phyloP scores from a whole-genome alignment of 2,888 invertebrate species.

The Dascillus cervinus region DNA sequence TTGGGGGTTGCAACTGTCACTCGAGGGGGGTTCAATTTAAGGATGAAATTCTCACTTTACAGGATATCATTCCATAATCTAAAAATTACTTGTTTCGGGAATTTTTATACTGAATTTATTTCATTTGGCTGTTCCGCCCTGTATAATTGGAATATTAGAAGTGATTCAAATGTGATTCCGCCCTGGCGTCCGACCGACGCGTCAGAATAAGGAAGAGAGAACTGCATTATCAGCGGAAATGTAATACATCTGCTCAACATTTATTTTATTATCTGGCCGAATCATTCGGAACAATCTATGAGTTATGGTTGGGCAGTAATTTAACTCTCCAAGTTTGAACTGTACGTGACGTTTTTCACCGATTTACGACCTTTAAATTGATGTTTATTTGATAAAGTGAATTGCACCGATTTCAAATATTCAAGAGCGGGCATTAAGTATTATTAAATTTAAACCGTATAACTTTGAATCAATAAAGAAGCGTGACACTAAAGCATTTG shows the following conservation, averaged over 20 bases:
- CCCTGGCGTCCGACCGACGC: conserved; percentile 12
- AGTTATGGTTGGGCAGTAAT: conserved; percentile 11
- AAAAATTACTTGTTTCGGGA: no score
- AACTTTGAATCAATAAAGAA: conserved; percentile 8
- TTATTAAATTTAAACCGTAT: conserved; percentile 5
- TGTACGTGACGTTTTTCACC: no score
- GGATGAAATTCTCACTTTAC: no score
- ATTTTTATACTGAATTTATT: no score
- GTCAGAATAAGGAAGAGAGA: conserved; percentile 8
- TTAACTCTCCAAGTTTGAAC: conserved; percentile 8
- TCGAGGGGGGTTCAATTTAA: no score
- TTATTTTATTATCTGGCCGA: conserved; percentile 17
- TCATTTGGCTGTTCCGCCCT: no score
- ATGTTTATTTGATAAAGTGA: no score
- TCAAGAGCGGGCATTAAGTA: conserved; percentile 4
- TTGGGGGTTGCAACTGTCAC: no score
- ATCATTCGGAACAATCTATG: conserved; percentile 17
- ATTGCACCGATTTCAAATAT: no score
- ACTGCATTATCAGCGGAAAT: conserved; percentile 18
- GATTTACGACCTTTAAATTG: no score
- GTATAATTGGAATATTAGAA: no score
- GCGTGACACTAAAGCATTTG: conserved; percentile 8
- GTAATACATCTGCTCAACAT: conserved; percentile 19
- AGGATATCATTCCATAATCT: no score
- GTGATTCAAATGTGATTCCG: background rate